Percentiles rank a stretch among this genome's conserved stretches.
These are phyloP conservation scores for Oncorhynchus mykiss DNA, from an alignment of 2,113 vertebrate genomes.

Conservation along the genomic window DNA sequence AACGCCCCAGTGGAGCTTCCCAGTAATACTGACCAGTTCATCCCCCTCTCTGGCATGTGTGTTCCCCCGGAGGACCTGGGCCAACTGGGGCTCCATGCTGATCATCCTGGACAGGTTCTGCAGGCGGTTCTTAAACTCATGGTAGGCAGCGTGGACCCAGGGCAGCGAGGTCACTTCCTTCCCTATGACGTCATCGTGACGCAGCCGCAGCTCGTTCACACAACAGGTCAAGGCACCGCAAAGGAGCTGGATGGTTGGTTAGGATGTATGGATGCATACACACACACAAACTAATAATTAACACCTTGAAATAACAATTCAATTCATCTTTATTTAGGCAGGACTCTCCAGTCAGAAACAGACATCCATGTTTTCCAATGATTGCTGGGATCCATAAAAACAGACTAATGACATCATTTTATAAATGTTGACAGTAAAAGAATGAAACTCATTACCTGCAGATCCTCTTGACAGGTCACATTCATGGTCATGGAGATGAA, in stretches of 20 bases:
- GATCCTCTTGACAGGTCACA: conserved; percentile 66
- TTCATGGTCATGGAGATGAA: conserved; percentile 82
- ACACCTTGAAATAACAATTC: neutral
- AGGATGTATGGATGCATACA: conserved; percentile 1
- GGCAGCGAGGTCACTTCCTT: conserved; percentile 62
- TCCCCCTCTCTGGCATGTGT: conserved; percentile 25
- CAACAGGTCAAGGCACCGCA: conserved; percentile 76
- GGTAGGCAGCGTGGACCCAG: conserved; percentile 84
- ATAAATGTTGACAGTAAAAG: neutral
- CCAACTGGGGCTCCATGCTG: conserved; percentile 69
- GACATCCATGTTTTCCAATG: no score
- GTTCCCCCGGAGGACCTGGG: conserved; percentile 50
- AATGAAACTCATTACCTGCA: conserved; percentile 67
- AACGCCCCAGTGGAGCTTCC: neutral
- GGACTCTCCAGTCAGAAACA: no score
- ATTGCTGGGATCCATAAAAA: no score
- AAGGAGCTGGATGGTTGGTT: conserved; percentile 74
- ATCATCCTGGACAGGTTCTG: conserved; percentile 88
- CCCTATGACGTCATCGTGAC: conserved; percentile 14
- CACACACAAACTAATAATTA: neutral
- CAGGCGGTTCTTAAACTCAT: conserved; percentile 80
- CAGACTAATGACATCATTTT: neutral
- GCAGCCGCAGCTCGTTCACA: conserved; percentile 68
- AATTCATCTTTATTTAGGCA: neutral
- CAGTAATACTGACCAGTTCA: conserved; percentile 62